These are phyloP conservation scores for Baryphthengus martii DNA, from an alignment of 2,113 vertebrate genomes.

Conservation along the genomic window DNA sequence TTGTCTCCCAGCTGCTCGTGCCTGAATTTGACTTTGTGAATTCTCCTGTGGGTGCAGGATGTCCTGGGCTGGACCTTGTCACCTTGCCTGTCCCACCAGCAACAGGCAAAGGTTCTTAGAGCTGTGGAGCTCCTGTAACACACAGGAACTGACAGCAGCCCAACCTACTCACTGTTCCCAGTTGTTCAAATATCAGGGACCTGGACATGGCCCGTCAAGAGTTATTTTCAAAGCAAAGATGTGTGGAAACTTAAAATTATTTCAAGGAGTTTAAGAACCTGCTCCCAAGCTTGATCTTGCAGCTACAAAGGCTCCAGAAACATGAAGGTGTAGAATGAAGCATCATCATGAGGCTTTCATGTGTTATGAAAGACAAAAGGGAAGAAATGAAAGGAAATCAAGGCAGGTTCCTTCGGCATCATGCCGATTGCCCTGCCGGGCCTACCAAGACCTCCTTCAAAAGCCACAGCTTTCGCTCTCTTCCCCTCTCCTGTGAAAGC, in stretches of 20 bases:
- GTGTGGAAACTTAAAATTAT: fast-evolving
- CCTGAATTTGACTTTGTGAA: fast-evolving
- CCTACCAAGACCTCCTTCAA: not conserved
- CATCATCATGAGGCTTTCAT: fast-evolving
- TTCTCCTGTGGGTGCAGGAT: fast-evolving
- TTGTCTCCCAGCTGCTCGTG: not conserved
- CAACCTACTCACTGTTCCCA: not conserved
- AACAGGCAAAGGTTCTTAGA: not conserved
- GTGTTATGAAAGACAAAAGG: not conserved
- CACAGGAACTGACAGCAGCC: not conserved
- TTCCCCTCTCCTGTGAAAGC: not conserved
- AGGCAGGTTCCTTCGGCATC: not conserved
- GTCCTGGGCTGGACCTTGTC: not conserved
- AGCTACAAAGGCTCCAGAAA: not conserved
- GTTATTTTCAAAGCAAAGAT: not conserved
- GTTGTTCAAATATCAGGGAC: not conserved
- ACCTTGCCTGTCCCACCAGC: fast-evolving
- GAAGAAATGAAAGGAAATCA: not conserved
- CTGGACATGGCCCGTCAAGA: fast-evolving
- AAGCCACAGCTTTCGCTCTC: not conserved
- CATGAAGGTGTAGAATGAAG: fast-evolving
- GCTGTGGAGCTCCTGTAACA: fast-evolving
- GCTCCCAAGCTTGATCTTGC: not conserved
- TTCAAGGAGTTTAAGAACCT: not conserved
- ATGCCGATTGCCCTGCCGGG: fast-evolving